Evolutionary conservation across 2,888 invertebrate species (phyloP), one percentile per base, ranked within the genome.

Genomic region (Pycnomerus fuliginosus): DNA sequence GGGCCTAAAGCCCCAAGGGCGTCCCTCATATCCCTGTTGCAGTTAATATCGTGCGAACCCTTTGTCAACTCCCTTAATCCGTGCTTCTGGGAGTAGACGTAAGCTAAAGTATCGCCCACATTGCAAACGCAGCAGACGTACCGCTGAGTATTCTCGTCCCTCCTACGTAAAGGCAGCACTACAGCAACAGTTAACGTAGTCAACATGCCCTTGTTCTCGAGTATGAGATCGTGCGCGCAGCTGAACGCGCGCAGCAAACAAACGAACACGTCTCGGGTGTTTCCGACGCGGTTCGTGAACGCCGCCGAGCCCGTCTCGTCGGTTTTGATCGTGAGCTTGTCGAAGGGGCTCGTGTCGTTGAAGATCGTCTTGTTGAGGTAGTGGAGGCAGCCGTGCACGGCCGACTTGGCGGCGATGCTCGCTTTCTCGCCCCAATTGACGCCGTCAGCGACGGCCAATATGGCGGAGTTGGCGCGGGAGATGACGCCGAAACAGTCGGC

Each of bases 351-450:
- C 2, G 68, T 67, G 44, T 73, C 71, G 48, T 69, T 67, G 53
- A 73, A 85, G 38, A 87, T 72, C 1, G 83, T 84, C 56, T 82
- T 82, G 66, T 90, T 87, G 56, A 93, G 75, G 68, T 90, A 89
- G 59, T 89, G 85, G 55, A 92, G 77, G 59, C 87, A 85, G 15
- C 90, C 92, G 61, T 90, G 88, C 10, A 92, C 80, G 1, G 91
- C 92, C 42, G 90, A 88, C 53, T 88, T 78, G n/a, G 90, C 89
- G 10, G 90, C 90, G 53, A 89, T 73, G 43, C 86, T 81, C 13
- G 91, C 87, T 61, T 89, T 89, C 65, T 89, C 86, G 70, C 92
- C 92, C 92, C 92, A 93, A 72, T 93, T 92, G 1, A 92, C 92
- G 14, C 92, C 92, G 73, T 92, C 92, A 2, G 91, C 92, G 42